Percentiles rank a stretch among this genome's conserved stretches.
These are phyloP conservation scores for Acridotheres tristis DNA, from an alignment of 2,797 vertebrate species.

Conservation along the genomic window DNA sequence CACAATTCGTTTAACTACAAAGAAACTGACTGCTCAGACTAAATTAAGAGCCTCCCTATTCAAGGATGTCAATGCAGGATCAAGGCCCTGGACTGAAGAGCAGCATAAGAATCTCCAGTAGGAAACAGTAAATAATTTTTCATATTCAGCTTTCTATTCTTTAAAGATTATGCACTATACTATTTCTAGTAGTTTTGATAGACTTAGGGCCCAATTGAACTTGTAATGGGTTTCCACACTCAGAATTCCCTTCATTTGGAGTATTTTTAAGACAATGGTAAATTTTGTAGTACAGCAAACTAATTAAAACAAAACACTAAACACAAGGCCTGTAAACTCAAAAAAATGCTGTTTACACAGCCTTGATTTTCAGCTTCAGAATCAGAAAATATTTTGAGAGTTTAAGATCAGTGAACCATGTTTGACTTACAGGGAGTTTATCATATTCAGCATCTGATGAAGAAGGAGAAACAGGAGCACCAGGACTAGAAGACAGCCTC, in stretches of 20 bases:
- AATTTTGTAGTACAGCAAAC: neutral
- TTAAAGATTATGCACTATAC: neutral
- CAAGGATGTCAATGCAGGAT: neutral
- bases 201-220: neutral
- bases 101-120: neutral
- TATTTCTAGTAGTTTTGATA: neutral
- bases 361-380: neutral
- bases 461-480: slow-evolving; percentile 75
- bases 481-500: slow-evolving; percentile 66
- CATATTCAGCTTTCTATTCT: neutral
- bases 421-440: slow-evolving; percentile 80
- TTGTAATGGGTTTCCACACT: neutral
- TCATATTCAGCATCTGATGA: slow-evolving; percentile 83
- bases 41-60: neutral
- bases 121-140: neutral
- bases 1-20: neutral
- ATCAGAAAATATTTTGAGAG: neutral
- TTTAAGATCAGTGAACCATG: neutral
- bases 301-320: neutral
- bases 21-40: neutral
- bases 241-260: neutral
- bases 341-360: neutral
- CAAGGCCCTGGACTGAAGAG: neutral
- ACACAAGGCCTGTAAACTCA: neutral
- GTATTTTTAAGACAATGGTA: neutral